Percentiles rank a stretch among this genome's conserved stretches.
These are phyloP conservation scores for Leptonema lineaticorne DNA, from an alignment of 1,140 invertebrate species.

Conservation along the genomic window DNA sequence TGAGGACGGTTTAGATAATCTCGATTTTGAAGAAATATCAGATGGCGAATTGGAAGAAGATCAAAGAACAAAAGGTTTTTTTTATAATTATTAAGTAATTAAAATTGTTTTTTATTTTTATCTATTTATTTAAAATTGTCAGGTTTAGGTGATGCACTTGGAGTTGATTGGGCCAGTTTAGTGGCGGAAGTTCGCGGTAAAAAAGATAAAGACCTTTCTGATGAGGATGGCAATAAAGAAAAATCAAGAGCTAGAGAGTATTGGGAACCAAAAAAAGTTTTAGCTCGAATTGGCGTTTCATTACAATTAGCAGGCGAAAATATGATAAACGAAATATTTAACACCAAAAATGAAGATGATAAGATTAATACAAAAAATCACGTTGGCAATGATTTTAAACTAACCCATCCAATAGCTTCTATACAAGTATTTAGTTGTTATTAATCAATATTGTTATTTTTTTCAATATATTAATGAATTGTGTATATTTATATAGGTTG, in stretches of 20 bases:
- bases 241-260: slow-evolving; percentile 65
- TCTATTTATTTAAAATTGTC: slow-evolving; percentile 45
- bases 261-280: slow-evolving; percentile 74
- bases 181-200: slow-evolving; percentile 72
- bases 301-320: slow-evolving; percentile 67
- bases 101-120: background rate
- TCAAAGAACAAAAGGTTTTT: slow-evolving; percentile 42
- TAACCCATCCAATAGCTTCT: slow-evolving; percentile 61
- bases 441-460: background rate
- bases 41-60: slow-evolving; percentile 86
- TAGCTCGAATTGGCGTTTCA: slow-evolving; percentile 72
- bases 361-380: slow-evolving; percentile 45
- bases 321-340: slow-evolving; percentile 60
- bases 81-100: slow-evolving; percentile 1
- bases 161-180: slow-evolving; percentile 90
- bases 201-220: slow-evolving; percentile 49
- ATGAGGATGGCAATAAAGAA: slow-evolving; percentile 49
- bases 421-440: slow-evolving; percentile 56
- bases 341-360: slow-evolving; percentile 53
- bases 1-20: slow-evolving; percentile 70
- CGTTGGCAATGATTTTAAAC: slow-evolving; percentile 32
- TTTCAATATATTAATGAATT: background rate
- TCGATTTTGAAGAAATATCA: slow-evolving; percentile 88
- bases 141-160: slow-evolving; percentile 82
- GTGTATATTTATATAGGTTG: slow-evolving; percentile 46